These are phyloP conservation scores for Scomber colias DNA, from an alignment of 2,113 vertebrate genomes.

Conservation along the genomic window DNA sequence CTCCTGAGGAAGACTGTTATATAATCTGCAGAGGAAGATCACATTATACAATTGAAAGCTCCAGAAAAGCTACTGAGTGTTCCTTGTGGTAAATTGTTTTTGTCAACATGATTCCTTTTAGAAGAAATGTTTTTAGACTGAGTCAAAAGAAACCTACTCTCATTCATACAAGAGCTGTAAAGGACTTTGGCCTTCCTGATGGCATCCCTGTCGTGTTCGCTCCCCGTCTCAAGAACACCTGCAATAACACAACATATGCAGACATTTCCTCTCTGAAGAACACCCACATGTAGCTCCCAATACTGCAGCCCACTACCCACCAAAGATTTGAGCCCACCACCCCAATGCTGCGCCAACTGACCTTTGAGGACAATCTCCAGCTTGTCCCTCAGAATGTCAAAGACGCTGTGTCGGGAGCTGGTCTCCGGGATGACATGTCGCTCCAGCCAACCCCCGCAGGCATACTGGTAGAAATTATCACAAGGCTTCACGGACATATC, in stretches of 20 bases:
- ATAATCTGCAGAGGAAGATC: too few relatives aligned
- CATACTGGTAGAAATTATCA: conserved; percentile 95
- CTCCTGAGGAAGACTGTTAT: too few relatives aligned
- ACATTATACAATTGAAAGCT: too few relatives aligned
- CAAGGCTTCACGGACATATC: conserved; percentile 89
- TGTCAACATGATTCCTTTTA: not conserved
- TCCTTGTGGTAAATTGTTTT: not conserved
- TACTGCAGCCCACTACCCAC: conserved; percentile 47
- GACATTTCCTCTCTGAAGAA: conserved; percentile 33
- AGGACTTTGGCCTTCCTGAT: conserved; percentile 93
- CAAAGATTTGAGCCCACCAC: conserved; percentile 2
- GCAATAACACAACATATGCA: conserved; percentile 59
- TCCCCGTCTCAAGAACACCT: conserved; percentile 91
- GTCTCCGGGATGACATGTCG: conserved; percentile 94
- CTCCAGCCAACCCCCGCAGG: conserved; percentile 95
- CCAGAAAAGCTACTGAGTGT: too few relatives aligned
- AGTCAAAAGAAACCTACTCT: conserved; percentile 86
- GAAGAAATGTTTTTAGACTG: not conserved
- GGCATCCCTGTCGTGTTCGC: conserved; percentile 88
- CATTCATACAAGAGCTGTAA: conserved; percentile 96
- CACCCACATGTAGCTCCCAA: conserved; percentile 12
- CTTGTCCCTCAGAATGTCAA: conserved; percentile 94
- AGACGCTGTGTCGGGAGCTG: conserved; percentile 94
- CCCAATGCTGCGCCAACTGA: conserved; percentile 62
- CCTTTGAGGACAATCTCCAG: conserved; percentile 97